phyloP scores from a whole-genome alignment of 2,888 invertebrate species.

The Drosophila atripex region DNA sequence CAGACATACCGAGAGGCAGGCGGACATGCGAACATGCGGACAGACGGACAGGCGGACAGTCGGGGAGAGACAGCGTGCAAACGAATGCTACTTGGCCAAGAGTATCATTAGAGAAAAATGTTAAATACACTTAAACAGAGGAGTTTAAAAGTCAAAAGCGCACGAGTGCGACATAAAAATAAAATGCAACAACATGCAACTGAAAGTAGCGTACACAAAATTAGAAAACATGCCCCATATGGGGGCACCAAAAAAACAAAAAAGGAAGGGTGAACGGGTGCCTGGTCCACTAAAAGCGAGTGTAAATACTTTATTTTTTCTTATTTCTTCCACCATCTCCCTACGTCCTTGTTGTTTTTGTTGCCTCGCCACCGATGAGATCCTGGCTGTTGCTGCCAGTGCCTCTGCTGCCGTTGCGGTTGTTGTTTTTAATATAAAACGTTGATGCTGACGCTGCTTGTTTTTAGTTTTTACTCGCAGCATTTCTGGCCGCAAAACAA shows the following conservation, averaged over 20 bases:
- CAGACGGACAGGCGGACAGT: background rate
- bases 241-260: background rate
- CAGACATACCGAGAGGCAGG: background rate
- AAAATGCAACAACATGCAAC: conserved; percentile 48
- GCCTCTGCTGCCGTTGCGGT: conserved; percentile 17
- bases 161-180: conserved; percentile 63
- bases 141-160: conserved; percentile 68
- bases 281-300: conserved; percentile 44
- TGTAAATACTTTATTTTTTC: conserved; percentile 56
- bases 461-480: conserved; percentile 72
- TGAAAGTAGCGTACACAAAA: conserved; percentile 42
- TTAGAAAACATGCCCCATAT: conserved; percentile 46
- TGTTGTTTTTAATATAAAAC: conserved; percentile 72
- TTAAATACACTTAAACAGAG: conserved; percentile 72
- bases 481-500: conserved; percentile 46
- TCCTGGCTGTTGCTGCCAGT: conserved; percentile 23
- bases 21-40: background rate
- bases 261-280: background rate
- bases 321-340: conserved; percentile 29
- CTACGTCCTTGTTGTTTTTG: conserved; percentile 33
- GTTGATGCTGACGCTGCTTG: conserved; percentile 75
- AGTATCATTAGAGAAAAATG: conserved; percentile 79
- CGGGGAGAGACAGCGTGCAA: conserved; percentile 42
- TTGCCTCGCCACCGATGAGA: conserved; percentile 15
- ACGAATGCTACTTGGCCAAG: conserved; percentile 72